Evolutionary conservation across 64 coral and sea anemone species (phyloP), one percentile per base, ranked within the genome.

Genomic region (Montipora efflorescens): DNA sequence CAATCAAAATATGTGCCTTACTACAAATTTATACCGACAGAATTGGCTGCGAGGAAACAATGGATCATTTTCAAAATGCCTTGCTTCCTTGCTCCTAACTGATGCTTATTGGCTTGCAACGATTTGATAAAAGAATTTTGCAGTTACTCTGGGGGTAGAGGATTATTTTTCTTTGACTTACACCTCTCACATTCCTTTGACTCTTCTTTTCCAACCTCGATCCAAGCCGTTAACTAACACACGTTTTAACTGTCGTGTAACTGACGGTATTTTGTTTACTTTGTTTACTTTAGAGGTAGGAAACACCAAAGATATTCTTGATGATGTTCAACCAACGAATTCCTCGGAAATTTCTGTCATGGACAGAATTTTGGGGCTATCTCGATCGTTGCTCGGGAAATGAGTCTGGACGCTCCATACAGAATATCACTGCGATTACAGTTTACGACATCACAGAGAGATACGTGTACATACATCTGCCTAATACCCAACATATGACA

Each of bases 321-420:
- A 71, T 71, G 82, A 47, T 50, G 62, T 67, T 22, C 59, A 86
- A 11, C 64, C 66, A 86, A 67, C 48, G 66, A 86, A 86, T 72
- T 15, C 47, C 66, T 36, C 80, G 14, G 82, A 86, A 86, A 86
- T 21, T 86, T 71, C 82, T 86, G 43, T 86, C 82, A 50, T 86
- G 44, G 82, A 86, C 45, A 86, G 71, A 49, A 86, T 86, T 86
- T 72, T 86, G 66, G 82, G 64, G n/a, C 82, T 86, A 44, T 46
- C 82, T 49, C 82, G 82, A 86, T 71, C 67, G 7, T 86, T 86
- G 62, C 71, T 86, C 14, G 82, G 82, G n/a, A 71, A 86, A 86
- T 47, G 43, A 72, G 43, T 70, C 66, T 18, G 66, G 16, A 47
- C 15, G 66, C 64, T 72, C 10, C 19, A 16, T 22, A 86, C 16